These are phyloP conservation scores for Frieseomelitta varia DNA, from an alignment of 1,140 invertebrate genomes.

Conservation along the genomic window DNA sequence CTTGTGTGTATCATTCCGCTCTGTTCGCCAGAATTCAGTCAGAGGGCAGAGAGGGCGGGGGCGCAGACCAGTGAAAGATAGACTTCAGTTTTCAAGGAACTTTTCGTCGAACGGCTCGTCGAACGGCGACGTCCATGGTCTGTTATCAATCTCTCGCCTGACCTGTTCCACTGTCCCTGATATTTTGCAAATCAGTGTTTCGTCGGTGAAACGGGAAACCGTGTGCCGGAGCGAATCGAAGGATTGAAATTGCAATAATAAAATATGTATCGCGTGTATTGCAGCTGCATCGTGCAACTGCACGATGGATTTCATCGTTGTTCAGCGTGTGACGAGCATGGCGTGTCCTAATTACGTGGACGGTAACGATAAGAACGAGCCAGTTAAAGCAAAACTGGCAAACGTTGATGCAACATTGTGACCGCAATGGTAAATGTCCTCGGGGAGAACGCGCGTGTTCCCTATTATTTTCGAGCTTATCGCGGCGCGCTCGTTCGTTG, in stretches of 20 bases:
- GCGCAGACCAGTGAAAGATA: conserved; percentile 31
- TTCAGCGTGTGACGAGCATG: not conserved
- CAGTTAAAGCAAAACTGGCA: conserved; percentile 2
- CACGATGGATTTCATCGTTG: conserved; percentile 5
- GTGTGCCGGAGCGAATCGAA: too few relatives aligned
- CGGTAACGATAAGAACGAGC: conserved; percentile 19
- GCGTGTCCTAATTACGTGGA: not conserved
- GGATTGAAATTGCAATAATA: not conserved
- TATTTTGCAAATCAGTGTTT: not conserved
- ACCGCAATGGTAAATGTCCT: not conserved
- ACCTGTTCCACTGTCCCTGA: conserved; percentile 10
- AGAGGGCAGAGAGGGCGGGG: too few relatives aligned
- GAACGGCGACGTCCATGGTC: not conserved
- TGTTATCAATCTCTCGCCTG: conserved; percentile 34
- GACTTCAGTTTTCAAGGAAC: conserved; percentile 38
- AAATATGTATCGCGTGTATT: not conserved
- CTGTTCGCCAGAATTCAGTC: conserved; percentile 4
- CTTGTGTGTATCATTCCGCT: not conserved
- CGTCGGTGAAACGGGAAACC: too few relatives aligned
- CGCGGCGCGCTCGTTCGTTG: not conserved
- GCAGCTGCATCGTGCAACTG: not conserved
- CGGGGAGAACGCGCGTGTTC: conserved; percentile 25
- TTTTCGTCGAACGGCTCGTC: conserved; percentile 4
- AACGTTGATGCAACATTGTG: conserved; percentile 31
- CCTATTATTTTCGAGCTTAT: conserved; percentile 50